A percentile compares a stretch with the other conserved stretches of the same genome.
Evolutionary conservation across 64 coral and sea anemone genomes (phyloP).

Genomic region (Hydrozoanthus tunicans): DNA sequence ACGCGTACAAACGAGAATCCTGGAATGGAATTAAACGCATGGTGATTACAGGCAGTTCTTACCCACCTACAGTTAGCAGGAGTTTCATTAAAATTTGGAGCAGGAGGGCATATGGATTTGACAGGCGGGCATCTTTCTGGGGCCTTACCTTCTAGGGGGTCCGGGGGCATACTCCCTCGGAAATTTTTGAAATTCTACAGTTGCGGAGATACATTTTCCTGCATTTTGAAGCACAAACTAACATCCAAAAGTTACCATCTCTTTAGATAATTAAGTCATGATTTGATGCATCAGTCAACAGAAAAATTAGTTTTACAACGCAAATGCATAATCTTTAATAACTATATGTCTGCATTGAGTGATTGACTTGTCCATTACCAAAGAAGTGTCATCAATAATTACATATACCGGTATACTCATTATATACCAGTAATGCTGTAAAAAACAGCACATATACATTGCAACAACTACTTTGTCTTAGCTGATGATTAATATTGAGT

Average conservation of each 20-base stretch:
- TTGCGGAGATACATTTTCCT: background rate
- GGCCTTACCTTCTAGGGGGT: too few species aligned
- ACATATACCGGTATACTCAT: background rate
- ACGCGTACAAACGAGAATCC: too few species aligned
- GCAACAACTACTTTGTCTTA: constrained; percentile 30
- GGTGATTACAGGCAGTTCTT: too few species aligned
- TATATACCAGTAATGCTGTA: constrained; percentile 7
- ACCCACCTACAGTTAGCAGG: too few species aligned
- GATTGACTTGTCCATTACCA: background rate
- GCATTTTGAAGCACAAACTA: constrained; percentile 5
- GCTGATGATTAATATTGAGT: constrained; percentile 21
- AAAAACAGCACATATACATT: background rate
- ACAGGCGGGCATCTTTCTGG: too few species aligned
- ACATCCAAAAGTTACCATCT: constrained; percentile 4
- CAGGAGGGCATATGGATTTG: too few species aligned
- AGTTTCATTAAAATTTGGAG: too few species aligned
- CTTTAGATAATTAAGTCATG: background rate
- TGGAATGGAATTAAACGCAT: too few species aligned
- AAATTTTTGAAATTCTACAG: too few species aligned
- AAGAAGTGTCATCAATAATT: background rate
- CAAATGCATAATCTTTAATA: background rate
- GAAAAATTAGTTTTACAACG: background rate
- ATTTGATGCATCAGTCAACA: background rate
- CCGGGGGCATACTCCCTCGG: too few species aligned
- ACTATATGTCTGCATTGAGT: background rate